phyloP scores from a whole-genome alignment of 2,888 invertebrate genomes.

The Standfussiana lucernea region DNA sequence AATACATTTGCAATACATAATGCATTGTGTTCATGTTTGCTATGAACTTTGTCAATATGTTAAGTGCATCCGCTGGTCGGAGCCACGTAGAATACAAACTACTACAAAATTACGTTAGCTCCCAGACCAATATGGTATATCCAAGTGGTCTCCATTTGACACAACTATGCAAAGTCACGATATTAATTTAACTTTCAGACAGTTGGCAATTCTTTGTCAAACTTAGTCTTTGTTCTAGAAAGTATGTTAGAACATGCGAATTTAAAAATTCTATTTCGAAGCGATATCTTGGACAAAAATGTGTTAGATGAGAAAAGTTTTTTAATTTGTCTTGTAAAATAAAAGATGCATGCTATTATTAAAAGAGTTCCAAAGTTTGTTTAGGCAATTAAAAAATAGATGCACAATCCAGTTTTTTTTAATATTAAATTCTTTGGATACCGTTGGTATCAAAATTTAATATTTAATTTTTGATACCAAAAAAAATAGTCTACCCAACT shows the following conservation, averaged over 20 bases:
- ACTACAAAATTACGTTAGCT: constrained; percentile 60
- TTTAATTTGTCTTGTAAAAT: constrained; percentile 37
- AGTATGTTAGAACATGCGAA: constrained; percentile 41
- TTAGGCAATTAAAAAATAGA: neutral
- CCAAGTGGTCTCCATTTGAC: constrained; percentile 40
- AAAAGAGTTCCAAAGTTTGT: constrained; percentile 5
- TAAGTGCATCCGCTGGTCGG: constrained; percentile 57
- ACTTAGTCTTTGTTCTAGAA: constrained; percentile 43
- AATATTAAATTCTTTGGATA: neutral
- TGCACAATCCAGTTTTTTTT: neutral
- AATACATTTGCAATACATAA: constrained; percentile 56
- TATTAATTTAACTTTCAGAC: constrained; percentile 61
- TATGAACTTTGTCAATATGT: constrained; percentile 66
- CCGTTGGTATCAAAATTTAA: neutral
- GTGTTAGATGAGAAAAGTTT: constrained; percentile 43
- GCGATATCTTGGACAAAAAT: constrained; percentile 25
- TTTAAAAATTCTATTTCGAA: constrained; percentile 29
- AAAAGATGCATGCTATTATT: constrained; percentile 19
- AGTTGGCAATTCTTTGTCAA: constrained; percentile 36
- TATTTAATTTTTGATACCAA: too few species aligned
- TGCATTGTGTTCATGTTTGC: constrained; percentile 55
- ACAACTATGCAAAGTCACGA: constrained; percentile 56
- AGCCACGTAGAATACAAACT: constrained; percentile 51
- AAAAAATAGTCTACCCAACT: neutral
- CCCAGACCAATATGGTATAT: constrained; percentile 45